These are phyloP conservation scores for Morone saxatilis DNA, from an alignment of 2,113 vertebrate species.

Conservation along the genomic window DNA sequence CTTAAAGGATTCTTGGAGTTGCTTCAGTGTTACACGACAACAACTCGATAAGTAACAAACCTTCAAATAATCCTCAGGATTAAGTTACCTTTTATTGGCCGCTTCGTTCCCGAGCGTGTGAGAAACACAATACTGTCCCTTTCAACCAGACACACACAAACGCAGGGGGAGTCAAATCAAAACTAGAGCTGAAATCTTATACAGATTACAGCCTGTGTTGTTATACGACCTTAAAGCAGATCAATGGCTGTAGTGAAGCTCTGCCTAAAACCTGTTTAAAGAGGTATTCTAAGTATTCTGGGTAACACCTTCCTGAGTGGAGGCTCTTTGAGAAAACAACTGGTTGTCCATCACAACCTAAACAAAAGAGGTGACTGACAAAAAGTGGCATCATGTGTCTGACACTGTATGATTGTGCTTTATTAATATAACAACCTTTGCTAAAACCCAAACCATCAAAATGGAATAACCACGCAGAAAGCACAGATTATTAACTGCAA, in stretches of 20 bases:
- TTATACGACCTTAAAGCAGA: constrained; percentile 27
- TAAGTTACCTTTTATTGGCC: constrained; percentile 40
- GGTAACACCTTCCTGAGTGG: constrained; percentile 24
- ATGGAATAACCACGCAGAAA: too few relatives aligned
- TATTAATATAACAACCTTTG: not conserved
- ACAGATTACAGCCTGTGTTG: constrained; percentile 21
- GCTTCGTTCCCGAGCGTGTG: constrained; percentile 17
- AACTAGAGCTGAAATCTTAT: constrained; percentile 26
- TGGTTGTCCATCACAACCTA: not conserved
- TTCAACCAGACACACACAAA: constrained; percentile 27
- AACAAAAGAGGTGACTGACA: not conserved
- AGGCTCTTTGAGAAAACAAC: constrained; percentile 11
- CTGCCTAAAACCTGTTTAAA: constrained; percentile 44
- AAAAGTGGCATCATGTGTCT: not conserved
- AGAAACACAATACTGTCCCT: constrained; percentile 27
- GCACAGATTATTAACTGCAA: not conserved
- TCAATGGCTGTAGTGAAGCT: constrained; percentile 6
- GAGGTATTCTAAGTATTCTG: constrained; percentile 45
- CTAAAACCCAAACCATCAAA: not conserved
- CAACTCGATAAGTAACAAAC: constrained; percentile 18
- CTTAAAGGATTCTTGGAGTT: not conserved
- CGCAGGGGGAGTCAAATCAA: constrained; percentile 15
- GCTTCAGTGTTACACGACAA: constrained; percentile 6
- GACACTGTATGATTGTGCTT: not conserved
- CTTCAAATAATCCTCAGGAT: constrained; percentile 17